Evolutionary conservation across 2,888 invertebrate genomes (phyloP).

Genomic region (Tetragonisca angustula): DNA sequence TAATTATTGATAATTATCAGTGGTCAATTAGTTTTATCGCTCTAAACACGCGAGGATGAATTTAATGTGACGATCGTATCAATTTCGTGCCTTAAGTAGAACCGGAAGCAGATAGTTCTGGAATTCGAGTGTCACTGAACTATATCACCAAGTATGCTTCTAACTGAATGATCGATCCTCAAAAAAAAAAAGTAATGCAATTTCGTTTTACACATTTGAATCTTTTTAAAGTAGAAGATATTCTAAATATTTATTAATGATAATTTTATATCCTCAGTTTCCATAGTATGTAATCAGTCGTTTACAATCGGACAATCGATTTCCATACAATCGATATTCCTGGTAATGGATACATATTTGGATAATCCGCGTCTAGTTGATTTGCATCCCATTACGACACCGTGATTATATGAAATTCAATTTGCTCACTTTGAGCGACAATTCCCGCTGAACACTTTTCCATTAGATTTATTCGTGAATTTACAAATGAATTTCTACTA

Average conservation of each 20-base stretch:
- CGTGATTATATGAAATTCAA: not conserved
- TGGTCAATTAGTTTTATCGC: not conserved
- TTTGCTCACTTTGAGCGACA: not conserved
- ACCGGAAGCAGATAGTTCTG: constrained; percentile 16
- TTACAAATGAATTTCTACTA: not conserved
- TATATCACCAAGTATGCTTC: not conserved
- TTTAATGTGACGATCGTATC: constrained; percentile 7
- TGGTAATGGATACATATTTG: constrained; percentile 17
- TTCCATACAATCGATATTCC: constrained; percentile 27
- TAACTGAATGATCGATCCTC: not conserved
- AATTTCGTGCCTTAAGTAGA: not conserved
- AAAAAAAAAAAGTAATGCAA: not conserved
- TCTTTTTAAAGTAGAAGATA: not conserved
- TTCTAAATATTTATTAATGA: not conserved
- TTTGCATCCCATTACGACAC: constrained; percentile 2
- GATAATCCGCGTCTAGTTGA: not conserved
- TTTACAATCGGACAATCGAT: not conserved
- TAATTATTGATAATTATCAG: not conserved
- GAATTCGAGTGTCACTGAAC: constrained; percentile 1
- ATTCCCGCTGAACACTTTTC: not conserved
- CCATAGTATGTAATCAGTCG: not conserved
- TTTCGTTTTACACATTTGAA: not conserved
- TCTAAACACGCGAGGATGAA: not conserved
- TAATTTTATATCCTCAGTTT: not conserved
- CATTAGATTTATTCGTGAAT: not conserved